Evolutionary conservation across 2,113 vertebrate genomes (phyloP).

Genomic region (Motacilla tschutschensis): DNA sequence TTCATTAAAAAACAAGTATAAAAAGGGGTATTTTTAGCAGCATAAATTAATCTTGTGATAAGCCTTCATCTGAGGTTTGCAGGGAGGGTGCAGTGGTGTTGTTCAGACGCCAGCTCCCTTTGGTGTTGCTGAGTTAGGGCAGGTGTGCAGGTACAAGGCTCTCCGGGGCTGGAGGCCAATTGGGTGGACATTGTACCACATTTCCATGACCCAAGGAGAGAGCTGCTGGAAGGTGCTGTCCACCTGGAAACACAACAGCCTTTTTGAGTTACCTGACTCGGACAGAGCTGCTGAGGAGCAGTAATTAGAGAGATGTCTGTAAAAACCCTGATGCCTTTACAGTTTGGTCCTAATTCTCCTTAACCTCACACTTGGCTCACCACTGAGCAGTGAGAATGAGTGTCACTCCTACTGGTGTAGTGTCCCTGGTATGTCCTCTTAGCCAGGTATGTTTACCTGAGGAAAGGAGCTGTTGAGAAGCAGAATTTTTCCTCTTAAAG

Average conservation of each 20-base stretch:
- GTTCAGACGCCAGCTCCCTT: neutral
- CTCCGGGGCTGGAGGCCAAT: neutral
- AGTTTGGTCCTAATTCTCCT: neutral
- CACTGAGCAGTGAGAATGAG: neutral
- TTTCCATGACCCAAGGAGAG: neutral
- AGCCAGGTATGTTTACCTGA: neutral
- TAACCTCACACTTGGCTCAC: neutral
- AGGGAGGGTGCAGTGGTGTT: neutral
- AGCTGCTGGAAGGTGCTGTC: neutral
- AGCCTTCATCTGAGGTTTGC: neutral
- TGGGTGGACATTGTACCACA: too few species aligned
- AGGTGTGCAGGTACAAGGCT: neutral
- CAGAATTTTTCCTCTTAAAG: neutral
- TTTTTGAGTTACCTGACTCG: neutral
- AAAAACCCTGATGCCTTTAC: neutral
- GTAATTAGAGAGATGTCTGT: neutral
- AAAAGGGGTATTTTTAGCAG: neutral
- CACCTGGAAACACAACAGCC: neutral
- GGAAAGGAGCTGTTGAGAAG: neutral
- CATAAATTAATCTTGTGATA: neutral
- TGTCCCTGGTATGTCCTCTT: neutral
- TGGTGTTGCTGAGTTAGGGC: neutral
- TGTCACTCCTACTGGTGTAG: neutral
- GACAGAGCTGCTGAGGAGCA: neutral
- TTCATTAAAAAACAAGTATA: conserved; percentile 20